Percentiles rank a stretch among this genome's conserved stretches.
These are phyloP conservation scores for Spicauda simplicius DNA, from an alignment of 2,888 invertebrate species.

Conservation along the genomic window DNA sequence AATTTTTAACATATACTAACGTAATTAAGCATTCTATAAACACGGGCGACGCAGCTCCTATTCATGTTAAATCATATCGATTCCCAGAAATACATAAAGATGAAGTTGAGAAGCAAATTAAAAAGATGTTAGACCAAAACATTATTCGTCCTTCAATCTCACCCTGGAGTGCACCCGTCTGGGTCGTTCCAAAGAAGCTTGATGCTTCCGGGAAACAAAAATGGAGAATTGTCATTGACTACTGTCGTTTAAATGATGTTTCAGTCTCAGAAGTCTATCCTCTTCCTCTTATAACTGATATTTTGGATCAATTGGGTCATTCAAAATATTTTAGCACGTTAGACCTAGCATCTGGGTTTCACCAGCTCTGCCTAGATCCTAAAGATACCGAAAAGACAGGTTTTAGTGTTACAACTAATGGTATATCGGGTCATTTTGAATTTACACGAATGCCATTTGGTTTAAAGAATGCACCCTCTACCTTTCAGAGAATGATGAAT, in stretches of 20 bases:
- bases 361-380: constrained; percentile 22
- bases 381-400: constrained; percentile 40
- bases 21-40: constrained; percentile 38
- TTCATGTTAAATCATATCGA: constrained; percentile 43
- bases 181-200: constrained; percentile 42
- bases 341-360: constrained; percentile 41
- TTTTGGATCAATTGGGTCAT: constrained; percentile 42
- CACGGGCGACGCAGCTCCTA: constrained; percentile 38
- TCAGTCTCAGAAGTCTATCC: constrained; percentile 41
- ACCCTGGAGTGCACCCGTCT: constrained; percentile 42
- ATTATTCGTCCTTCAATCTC: constrained; percentile 40
- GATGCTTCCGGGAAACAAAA: constrained; percentile 40
- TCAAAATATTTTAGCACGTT: constrained; percentile 42
- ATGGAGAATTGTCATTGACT: constrained; percentile 39
- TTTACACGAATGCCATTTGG: constrained; percentile 46
- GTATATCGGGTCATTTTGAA: constrained; percentile 41
- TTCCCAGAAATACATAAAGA: constrained; percentile 42
- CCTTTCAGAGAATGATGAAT: constrained; percentile 51
- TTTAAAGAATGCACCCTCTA: constrained; percentile 43
- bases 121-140: constrained; percentile 12
- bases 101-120: constrained; percentile 40
- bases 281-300: constrained; percentile 40
- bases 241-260: constrained; percentile 39
- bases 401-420: constrained; percentile 38
- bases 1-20: constrained; percentile 25